phyloP scores from a whole-genome alignment of 1,140 invertebrate species.

The Aphis craccivora region DNA sequence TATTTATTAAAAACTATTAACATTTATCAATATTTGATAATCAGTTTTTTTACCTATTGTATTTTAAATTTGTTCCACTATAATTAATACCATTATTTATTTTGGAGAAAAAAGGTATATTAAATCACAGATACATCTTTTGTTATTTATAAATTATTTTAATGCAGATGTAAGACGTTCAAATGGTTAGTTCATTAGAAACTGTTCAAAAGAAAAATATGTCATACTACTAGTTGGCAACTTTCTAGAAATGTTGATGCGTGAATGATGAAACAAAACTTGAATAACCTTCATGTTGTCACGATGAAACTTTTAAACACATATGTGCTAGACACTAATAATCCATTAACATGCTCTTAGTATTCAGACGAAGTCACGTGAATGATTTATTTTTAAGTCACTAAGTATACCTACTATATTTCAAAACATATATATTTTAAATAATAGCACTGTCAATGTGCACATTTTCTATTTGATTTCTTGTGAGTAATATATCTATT shows the following conservation, averaged over 20 bases:
- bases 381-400: conserved; percentile 28
- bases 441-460: not conserved
- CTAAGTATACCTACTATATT: not conserved
- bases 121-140: not conserved
- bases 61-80: not conserved
- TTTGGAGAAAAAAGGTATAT: not conserved
- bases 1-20: no score
- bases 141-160: conserved; percentile 28
- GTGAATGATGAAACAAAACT: conserved; percentile 29
- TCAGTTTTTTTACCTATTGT: not conserved
- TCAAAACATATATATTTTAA: not conserved
- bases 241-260: conserved; percentile 20
- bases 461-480: not conserved
- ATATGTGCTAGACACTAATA: conserved; percentile 24
- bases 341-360: conserved; percentile 16
- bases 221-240: conserved; percentile 30
- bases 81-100: not conserved
- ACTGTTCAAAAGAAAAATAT: conserved; percentile 6
- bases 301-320: conserved; percentile 37
- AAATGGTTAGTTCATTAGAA: conserved; percentile 25
- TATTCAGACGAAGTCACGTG: not conserved
- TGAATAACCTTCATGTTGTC: conserved; percentile 27
- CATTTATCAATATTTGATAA: no score
- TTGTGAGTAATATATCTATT: not conserved
- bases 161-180: not conserved